Percentiles rank a stretch among this genome's conserved stretches.
Evolutionary conservation across 2,113 vertebrate genomes (phyloP).

Genomic region (Platichthys flesus): DNA sequence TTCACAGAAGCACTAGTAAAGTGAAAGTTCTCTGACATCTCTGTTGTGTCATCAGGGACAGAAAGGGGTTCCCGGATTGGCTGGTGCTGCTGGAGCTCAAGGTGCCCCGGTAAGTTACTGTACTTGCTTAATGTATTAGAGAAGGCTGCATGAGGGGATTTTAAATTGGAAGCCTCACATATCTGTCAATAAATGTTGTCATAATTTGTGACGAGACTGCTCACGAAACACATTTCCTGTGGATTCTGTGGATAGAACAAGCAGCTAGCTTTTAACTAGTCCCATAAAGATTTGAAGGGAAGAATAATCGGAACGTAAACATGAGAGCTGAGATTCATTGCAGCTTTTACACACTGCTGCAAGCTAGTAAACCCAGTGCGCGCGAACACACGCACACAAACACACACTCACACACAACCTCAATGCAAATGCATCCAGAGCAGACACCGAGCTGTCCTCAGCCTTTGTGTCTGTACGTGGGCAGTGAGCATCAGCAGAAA

Average conservation of each 20-base stretch:
- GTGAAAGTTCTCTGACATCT: not conserved
- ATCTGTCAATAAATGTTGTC: not conserved
- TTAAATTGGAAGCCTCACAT: not conserved
- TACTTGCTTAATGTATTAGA: not conserved
- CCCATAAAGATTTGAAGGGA: slow-evolving; percentile 45
- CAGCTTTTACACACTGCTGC: slow-evolving; percentile 25
- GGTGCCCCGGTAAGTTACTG: slow-evolving; percentile 73
- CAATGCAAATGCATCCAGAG: not conserved
- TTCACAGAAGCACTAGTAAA: not conserved
- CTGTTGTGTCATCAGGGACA: slow-evolving; percentile 68
- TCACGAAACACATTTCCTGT: not conserved
- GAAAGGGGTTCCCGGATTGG: slow-evolving; percentile 54
- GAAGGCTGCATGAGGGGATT: not conserved
- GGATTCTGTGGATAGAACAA: slow-evolving; percentile 21
- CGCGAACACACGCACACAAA: not conserved
- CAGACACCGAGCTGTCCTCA: not conserved
- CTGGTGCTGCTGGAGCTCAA: slow-evolving; percentile 68
- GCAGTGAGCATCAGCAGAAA: not conserved
- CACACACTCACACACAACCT: not conserved
- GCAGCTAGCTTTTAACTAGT: slow-evolving; percentile 25
- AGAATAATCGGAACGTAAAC: slow-evolving; percentile 44
- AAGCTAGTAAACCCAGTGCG: slow-evolving; percentile 11
- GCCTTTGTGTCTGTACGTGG: not conserved
- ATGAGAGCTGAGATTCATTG: slow-evolving; percentile 34
- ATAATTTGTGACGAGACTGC: not conserved